Conservation (phyloP, 2,797 vertebrate genomes). For the Pseudopleuronectes americanus region DNA sequence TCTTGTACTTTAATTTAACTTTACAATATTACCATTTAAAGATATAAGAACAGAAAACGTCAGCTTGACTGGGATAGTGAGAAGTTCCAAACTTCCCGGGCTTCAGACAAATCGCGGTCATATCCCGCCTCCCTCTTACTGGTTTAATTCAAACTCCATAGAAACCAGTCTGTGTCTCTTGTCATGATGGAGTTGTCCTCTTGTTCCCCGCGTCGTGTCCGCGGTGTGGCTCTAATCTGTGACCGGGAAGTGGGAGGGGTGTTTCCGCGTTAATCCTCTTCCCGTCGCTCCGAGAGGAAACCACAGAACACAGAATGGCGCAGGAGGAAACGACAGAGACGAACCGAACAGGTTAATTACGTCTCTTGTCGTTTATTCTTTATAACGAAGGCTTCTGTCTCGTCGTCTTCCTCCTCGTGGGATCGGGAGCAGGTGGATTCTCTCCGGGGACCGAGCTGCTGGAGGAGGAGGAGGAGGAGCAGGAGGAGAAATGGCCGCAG, state of each 20-base stretch:
- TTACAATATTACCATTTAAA: no score
- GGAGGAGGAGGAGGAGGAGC: neutral
- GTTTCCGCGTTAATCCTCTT: conserved; percentile 66
- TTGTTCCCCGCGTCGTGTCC: neutral
- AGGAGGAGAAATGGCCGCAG: conserved; percentile 45
- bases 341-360: conserved; percentile 55
- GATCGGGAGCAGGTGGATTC: neutral
- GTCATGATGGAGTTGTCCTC: neutral
- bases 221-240: conserved; percentile 46
- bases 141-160: no score
- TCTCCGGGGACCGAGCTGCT: neutral
- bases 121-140: no score
- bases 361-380: neutral
- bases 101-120: no score
- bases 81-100: no score
- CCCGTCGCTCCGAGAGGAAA: conserved; percentile 29
- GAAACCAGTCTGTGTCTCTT: no score
- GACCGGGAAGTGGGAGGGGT: conserved; percentile 63
- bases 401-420: no score
- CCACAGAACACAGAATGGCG: conserved; percentile 48
- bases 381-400: no score
- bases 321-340: conserved; percentile 29
- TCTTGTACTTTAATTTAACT: no score
- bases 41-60: no score
- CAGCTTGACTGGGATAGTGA: no score